Base-by-base conservation (phyloP, 92 coral and sea anemone genomes). In the Porites cylindrica region DNA sequence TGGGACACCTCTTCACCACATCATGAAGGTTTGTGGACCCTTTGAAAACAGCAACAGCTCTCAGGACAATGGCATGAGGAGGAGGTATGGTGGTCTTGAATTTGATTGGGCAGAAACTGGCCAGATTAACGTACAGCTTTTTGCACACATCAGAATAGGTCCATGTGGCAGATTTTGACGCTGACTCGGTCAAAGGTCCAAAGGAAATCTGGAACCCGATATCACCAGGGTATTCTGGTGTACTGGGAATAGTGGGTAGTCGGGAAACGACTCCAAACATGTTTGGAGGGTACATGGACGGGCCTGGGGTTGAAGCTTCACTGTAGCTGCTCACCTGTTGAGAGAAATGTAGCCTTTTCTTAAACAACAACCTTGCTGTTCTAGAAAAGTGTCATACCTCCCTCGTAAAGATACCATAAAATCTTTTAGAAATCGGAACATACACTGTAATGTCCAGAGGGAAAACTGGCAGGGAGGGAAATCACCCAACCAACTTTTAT, bases 31-130 rank as follows among this genome's bases (percentile, higher is more conserved):
- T 97, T 3, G 97, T 97, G 8, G 99, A 97, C 16, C 98, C 99
- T 87, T 97, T 97, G 89, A 97, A 97, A n/a, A 97, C 98, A 6
- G 99, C 98, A 73, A 97, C 99, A 19, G 98, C 98, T 66, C 99
- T 88, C 83, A 97, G 68, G 81, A 79, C 89, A 16, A 93, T 92
- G 21, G 89, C 94, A 1, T 16, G 75, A 0, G 94, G 89, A 2
- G 93, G 94, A 12, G 72, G 51, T 43, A 73, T 52, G 10, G 80
- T 76, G 0, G 99, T 97, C 91, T 97, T 97, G 88, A 97, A 97
- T 78, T 97, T 96, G 67, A 95, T 93, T 4, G 99, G 98, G 68
- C 99, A 97, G 93, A 82, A 97, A 69, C 98, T 95, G 1, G 96
- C 93, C 19, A 97, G 93, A 83, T 97, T 97, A n/a, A 96, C 98